A percentile compares a stretch with the other conserved stretches of the same genome.
Evolutionary conservation across 2,888 invertebrate species (phyloP).

Genomic region (Clusia tigrina): DNA sequence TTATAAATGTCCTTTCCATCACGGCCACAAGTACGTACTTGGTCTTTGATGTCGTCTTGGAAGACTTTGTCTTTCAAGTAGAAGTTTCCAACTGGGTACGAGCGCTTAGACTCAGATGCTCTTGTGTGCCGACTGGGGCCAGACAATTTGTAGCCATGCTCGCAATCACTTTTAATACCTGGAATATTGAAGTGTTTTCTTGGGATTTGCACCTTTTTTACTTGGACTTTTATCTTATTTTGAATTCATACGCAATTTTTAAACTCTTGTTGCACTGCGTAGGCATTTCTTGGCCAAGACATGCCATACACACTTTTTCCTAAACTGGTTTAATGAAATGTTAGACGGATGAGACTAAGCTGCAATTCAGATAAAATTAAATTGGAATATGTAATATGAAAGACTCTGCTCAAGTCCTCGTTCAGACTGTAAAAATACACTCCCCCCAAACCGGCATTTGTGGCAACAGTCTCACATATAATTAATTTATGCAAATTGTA

Average conservation of each 20-base stretch:
- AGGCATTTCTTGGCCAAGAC: not conserved
- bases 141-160: conserved; percentile 52
- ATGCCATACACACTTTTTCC: not conserved
- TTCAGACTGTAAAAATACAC: too few relatives aligned
- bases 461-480: too few relatives aligned
- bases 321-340: not conserved
- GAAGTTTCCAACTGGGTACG: too few relatives aligned
- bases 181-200: conserved; percentile 63
- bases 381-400: too few relatives aligned
- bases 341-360: not conserved
- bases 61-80: too few relatives aligned
- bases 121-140: conserved; percentile 24
- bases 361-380: conserved; percentile 4
- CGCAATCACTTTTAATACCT: conserved; percentile 50
- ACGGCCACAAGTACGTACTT: too few relatives aligned
- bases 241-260: conserved; percentile 19
- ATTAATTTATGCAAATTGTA: too few relatives aligned
- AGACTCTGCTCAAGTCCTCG: too few relatives aligned
- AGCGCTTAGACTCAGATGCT: conserved; percentile 14
- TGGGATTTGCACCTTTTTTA: conserved; percentile 49
- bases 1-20: too few relatives aligned
- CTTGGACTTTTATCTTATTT: conserved; percentile 7
- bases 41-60: too few relatives aligned
- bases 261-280: not conserved
- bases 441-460: too few relatives aligned